Conservation (phyloP, 2,113 vertebrate species). For the Rhombomys opimus region DNA sequence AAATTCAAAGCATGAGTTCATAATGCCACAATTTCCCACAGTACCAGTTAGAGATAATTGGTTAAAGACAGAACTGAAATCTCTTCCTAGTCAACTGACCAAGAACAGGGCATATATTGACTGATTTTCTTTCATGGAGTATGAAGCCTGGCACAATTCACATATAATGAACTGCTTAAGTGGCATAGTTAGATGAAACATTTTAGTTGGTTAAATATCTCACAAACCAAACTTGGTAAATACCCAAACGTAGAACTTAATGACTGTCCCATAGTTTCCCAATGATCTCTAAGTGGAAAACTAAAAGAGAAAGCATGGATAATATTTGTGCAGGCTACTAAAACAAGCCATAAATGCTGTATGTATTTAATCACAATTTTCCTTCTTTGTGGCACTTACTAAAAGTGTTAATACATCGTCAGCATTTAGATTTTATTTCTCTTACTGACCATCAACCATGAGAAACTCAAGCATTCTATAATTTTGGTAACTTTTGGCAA, state of each 20-base stretch:
- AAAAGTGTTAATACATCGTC: neutral
- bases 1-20: neutral
- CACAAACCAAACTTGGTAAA: neutral
- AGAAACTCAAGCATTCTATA: neutral
- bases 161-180: neutral
- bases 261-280: neutral
- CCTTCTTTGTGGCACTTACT: neutral
- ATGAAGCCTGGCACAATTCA: neutral
- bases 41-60: neutral
- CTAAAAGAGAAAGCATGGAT: neutral
- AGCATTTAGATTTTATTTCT: neutral
- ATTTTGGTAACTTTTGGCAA: neutral
- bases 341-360: neutral
- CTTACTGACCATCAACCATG: neutral
- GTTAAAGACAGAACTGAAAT: conserved; percentile 4
- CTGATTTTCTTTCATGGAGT: neutral
- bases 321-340: neutral
- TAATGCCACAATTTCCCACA: neutral
- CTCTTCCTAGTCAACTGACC: neutral
- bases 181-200: neutral
- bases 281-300: neutral
- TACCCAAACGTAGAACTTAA: neutral
- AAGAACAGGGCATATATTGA: neutral
- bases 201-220: neutral
- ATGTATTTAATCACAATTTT: neutral